A percentile compares a stretch with the other conserved stretches of the same genome.
These are phyloP conservation scores for Pterocles orientalis DNA, from an alignment of 2,113 vertebrate genomes.

Conservation along the genomic window DNA sequence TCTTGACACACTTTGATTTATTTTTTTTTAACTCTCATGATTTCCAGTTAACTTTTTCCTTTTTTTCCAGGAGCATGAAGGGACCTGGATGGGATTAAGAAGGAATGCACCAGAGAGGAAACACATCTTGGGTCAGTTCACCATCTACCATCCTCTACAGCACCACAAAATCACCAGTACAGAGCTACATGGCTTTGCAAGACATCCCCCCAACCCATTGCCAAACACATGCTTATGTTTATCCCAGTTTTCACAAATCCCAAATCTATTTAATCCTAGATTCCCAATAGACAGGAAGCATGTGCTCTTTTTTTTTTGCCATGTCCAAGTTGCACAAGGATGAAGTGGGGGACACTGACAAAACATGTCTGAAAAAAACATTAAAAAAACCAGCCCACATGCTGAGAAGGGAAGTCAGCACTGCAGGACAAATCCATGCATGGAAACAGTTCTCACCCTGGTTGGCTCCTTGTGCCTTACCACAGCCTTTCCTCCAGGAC, in stretches of 20 bases:
- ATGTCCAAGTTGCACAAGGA: too few species aligned
- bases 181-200: background rate
- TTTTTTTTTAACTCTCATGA: background rate
- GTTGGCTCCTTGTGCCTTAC: background rate
- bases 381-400: background rate
- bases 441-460: background rate
- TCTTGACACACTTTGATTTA: background rate
- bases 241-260: background rate
- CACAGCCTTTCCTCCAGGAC: background rate
- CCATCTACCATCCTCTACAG: background rate
- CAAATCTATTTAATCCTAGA: background rate
- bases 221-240: background rate
- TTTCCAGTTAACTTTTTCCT: background rate
- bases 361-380: background rate
- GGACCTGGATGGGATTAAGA: background rate
- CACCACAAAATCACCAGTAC: background rate
- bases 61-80: background rate
- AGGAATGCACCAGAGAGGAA: background rate
- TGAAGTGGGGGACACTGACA: background rate
- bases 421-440: accelerated
- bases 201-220: too few species aligned
- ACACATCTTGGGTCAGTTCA: background rate
- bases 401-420: background rate
- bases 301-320: background rate
- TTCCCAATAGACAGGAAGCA: background rate